Conservation (phyloP, 2,888 invertebrate species). For the Chirona hameri region DNA sequence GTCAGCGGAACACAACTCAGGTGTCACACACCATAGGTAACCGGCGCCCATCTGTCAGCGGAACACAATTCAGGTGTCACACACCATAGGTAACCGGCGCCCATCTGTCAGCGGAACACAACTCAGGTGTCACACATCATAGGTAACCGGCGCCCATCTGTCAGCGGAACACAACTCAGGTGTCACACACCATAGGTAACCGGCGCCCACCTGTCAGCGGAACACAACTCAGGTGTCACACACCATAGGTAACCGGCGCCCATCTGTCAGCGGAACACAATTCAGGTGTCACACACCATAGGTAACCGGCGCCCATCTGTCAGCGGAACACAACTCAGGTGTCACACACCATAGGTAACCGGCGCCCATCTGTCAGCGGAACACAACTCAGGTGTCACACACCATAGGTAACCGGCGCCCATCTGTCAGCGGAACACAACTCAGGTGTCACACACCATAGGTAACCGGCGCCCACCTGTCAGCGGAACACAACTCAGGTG, state of each 20-base stretch:
- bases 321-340: constrained; percentile 49
- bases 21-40: constrained; percentile 49
- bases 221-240: constrained; percentile 53
- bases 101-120: constrained; percentile 45
- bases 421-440: constrained; percentile 47
- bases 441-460: constrained; percentile 50
- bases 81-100: constrained; percentile 43
- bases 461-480: constrained; percentile 29
- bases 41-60: neutral
- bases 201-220: neutral
- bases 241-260: constrained; percentile 42
- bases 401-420: constrained; percentile 42
- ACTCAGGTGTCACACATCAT: constrained; percentile 51
- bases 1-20: constrained; percentile 48
- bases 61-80: constrained; percentile 52
- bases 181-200: constrained; percentile 48
- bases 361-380: neutral
- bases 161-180: constrained; percentile 49
- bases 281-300: constrained; percentile 49
- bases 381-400: constrained; percentile 53
- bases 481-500: constrained; percentile 50
- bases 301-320: constrained; percentile 37
- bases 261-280: constrained; percentile 47
- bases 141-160: constrained; percentile 37
- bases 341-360: constrained; percentile 47